Evolutionary conservation across 2,888 invertebrate species (phyloP), one percentile per base, ranked within the genome.

Genomic region (Exocentrus adspersus): DNA sequence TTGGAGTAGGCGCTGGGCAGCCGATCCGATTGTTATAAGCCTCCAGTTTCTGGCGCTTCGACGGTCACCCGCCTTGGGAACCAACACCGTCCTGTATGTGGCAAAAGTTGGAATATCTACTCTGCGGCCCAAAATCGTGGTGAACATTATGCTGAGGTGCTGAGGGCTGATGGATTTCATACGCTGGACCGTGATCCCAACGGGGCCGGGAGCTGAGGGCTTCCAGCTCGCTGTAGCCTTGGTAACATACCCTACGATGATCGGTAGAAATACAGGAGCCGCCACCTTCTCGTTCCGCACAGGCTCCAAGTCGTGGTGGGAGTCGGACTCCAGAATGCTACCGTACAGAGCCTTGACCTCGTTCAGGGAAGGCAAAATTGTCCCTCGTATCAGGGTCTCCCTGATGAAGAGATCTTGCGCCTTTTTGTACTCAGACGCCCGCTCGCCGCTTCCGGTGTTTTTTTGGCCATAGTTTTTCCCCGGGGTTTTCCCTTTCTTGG

Each of bases 1-100:
- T 78, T n/a, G 75, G 1, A 78, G 45, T 9, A 78, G 62, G 1
- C 75, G 45, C 48, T 73, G 73, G 4, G 69, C 7, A 0, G 72
- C 68, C 0, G 73, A 72, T 1, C 71, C 69, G 28, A 78, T 75
- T 7, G 78, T 76, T 0, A 78, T 74, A 0, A 76, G 77, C 9
- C 77, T 50, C 75, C 75, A 77, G 60, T 77, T 78, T 0, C 54
- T 42, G 0, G 72, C 54, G 7, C 68, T 12, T 2, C 12, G 10
- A 2, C 41, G n/a, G 4, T 41, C n/a, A 2, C 41, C 41, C 5
- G n/a, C 41, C 14, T 41, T 41, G 1, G 41, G 41, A 1, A 41
- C 41, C 14, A 41, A 14, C 12, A 14, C 14, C 12, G 12, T 41
- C 14, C 41, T 2, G 2, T 6, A 4, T 1, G n/a, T 14, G 1